These are phyloP conservation scores for Upupa epops DNA, from an alignment of 2,113 vertebrate genomes.

Conservation along the genomic window DNA sequence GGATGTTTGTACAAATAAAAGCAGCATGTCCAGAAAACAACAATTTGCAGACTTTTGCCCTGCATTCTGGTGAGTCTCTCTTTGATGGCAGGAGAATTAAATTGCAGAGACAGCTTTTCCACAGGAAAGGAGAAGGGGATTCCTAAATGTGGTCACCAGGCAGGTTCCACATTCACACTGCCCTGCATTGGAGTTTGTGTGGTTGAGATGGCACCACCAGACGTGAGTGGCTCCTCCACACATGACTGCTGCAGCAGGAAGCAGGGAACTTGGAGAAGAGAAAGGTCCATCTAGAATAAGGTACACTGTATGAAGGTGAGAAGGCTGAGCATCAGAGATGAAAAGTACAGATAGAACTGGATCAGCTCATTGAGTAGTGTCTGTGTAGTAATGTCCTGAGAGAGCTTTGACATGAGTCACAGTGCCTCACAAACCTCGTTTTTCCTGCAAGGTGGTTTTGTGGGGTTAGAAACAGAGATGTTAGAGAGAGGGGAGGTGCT, in stretches of 20 bases:
- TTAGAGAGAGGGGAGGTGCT: neutral
- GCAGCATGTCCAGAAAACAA: neutral
- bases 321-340: neutral
- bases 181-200: neutral
- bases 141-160: neutral
- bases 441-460: neutral
- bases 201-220: neutral
- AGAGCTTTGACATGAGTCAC: neutral
- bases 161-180: neutral
- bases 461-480: neutral
- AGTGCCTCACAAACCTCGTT: neutral
- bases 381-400: neutral
- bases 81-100: neutral
- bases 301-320: neutral
- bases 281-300: neutral
- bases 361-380: neutral
- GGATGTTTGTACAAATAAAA: constrained; percentile 11
- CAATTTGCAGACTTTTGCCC: neutral
- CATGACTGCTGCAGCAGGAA: neutral
- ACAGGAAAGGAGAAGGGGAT: neutral
- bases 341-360: neutral
- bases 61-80: neutral
- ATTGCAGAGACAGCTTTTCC: neutral
- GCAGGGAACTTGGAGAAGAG: neutral
- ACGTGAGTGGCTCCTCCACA: neutral